Evolutionary conservation across 2,113 vertebrate genomes (phyloP).

Genomic region (Thinocorus orbignyianus): DNA sequence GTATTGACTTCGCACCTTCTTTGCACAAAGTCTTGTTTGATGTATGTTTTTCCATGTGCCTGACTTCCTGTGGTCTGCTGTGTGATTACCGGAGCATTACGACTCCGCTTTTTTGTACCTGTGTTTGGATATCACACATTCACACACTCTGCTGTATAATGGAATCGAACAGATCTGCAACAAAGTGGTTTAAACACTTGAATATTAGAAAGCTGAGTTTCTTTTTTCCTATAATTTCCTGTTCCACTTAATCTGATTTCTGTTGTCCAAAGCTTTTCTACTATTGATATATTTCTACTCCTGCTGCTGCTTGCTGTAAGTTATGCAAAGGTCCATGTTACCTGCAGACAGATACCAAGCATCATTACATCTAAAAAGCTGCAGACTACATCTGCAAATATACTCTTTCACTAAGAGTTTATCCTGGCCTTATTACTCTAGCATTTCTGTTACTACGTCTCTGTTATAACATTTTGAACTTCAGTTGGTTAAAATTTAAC

Average conservation of each 20-base stretch:
- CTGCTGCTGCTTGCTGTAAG: background rate
- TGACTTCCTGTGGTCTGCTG: background rate
- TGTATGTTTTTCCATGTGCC: background rate
- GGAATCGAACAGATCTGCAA: background rate
- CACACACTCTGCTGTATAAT: background rate
- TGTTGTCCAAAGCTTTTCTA: background rate
- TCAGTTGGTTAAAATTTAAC: background rate
- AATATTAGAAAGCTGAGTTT: background rate
- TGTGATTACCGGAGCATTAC: background rate
- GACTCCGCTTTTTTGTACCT: background rate
- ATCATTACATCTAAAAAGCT: background rate
- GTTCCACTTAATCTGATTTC: background rate
- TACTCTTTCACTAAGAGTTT: background rate
- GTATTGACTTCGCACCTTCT: background rate
- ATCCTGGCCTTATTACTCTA: background rate
- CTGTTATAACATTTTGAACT: background rate
- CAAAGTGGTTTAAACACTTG: accelerated
- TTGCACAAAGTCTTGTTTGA: accelerated
- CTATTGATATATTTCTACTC: background rate
- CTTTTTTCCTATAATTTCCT: background rate
- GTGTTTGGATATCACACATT: background rate
- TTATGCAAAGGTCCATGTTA: background rate
- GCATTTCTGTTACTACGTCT: background rate
- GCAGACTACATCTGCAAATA: background rate
- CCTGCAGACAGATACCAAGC: background rate